Base-by-base conservation (phyloP, 1,140 invertebrate species). In the Heliconius melpomene region DNA sequence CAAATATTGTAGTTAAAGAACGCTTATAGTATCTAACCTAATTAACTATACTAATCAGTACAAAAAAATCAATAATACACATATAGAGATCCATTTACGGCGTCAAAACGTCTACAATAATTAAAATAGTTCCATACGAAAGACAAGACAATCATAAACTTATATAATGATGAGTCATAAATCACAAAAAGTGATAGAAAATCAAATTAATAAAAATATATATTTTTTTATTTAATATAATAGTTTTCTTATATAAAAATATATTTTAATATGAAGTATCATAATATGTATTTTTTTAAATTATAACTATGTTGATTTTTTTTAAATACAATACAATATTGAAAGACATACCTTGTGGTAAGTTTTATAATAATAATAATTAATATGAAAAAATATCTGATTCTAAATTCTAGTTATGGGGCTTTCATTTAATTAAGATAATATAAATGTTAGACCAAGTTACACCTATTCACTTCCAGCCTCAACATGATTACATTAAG, bases 21-120 rank as follows among this genome's bases (percentile, higher is more conserved):
- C 11, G 3, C 60, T 66, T 66, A 26, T 13, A 26, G 26, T 66
- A 66, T 3, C 60, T 13, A 26, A 3, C 9, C 60, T 66, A 66
- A 66, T 29, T 26, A 29, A 26, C 60, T 66, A 66, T 66, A 66
- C 60, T 66, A 66, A 29, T 66, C 60, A 66, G 60, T 66, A 66
- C 60, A 29, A 66, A 66, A 26, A 26, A 29, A 13, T 66, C 13
- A 66, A 66, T 29, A 18, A 29, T 66, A 66, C 11, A 29, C 60
- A 66, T 23, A n/a, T 11, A 72, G 66, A 66, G 26, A 16, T 72
- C 60, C 23, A 60, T 16, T 26, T 13, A 66, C 26, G 60, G 26
- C 26, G 5, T 66, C 13, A 66, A 66, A 26, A 66, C 9, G 1
- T 29, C 13, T 66, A 29, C 29, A 66, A 29, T 16, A 13, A 66